phyloP scores from a whole-genome alignment of 2,113 vertebrate genomes.

The Lathamus discolor region DNA sequence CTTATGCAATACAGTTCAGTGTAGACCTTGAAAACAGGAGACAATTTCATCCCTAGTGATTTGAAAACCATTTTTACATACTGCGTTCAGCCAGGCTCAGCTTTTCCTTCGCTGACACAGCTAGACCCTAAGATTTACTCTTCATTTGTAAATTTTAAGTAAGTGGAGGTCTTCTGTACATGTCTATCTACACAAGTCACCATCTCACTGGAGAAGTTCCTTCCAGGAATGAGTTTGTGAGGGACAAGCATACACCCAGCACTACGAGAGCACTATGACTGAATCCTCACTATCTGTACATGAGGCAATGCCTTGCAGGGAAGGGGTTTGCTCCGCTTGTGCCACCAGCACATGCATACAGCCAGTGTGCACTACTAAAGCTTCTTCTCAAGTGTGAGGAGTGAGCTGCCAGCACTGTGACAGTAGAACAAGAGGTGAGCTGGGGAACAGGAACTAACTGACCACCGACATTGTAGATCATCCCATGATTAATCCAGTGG shows the following conservation, averaged over 20 bases:
- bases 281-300: fast-evolving
- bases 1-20: not conserved
- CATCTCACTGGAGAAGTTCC: not conserved
- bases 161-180: fast-evolving
- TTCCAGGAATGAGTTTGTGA: not conserved
- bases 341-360: not conserved
- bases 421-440: not conserved
- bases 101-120: not conserved
- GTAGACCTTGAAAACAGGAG: not conserved
- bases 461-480: not conserved
- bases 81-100: not conserved
- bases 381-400: not conserved
- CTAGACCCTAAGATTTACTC: not conserved
- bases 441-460: not conserved
- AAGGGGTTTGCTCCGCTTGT: not conserved
- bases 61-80: not conserved
- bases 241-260: not conserved
- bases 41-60: not conserved
- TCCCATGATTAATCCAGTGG: not conserved
- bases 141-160: not conserved
- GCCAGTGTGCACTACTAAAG: not conserved
- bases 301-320: not conserved
- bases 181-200: not conserved
- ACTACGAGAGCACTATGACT: not conserved
- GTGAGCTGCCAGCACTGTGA: fast-evolving